Base-by-base conservation (phyloP, 1,140 invertebrate species). In the Tachypleus tridentatus region DNA sequence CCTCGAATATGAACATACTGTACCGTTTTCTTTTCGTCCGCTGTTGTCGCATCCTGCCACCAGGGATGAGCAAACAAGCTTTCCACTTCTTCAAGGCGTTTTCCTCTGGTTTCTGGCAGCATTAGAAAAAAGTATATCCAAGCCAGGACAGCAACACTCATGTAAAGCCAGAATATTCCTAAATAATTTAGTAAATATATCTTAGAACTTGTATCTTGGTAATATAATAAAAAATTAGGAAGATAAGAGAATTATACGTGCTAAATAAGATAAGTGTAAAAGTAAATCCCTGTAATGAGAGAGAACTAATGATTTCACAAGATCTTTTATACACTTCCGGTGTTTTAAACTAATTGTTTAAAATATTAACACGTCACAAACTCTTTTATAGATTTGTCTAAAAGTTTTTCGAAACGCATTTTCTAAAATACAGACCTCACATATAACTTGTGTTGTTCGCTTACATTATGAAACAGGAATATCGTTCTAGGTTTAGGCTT, bases 141-240 rank as follows among this genome's bases (percentile, higher is more conserved):
- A 29, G 81, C 83, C 47, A 78, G 49, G 49, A 76, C 71, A 3
- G 82, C 79, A 51, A 82, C 67, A 5, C 74, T 76, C 50, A 77
- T 76, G 70, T 81, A 83, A 51, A 82, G 72, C 70, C 79, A 82
- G 72, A 83, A 83, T 10, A 80, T 77, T 58, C 80, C 81, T 81
- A 70, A 29, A 74, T 75, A 66, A 69, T 29, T 29, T 29, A 29
- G 29, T 29, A 61, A 72, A 67, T 68, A 64, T 53, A 10, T 4
- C 4, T 8, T 5, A 65, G 53, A 52, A 47, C 60, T 6, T 48
- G 59, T n/a, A 49, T 51, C 11, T 29, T 67, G 29, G 5, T 58
- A 57, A 8, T 8, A 10, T 49, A 60, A 29, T 11, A 11, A 7
- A 49, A 61, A 49, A 11, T 5, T 47, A 8, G n/a, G 5, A n/a